Evolutionary conservation across 2,888 invertebrate genomes (phyloP).

Genomic region (Agrilus biguttatus): DNA sequence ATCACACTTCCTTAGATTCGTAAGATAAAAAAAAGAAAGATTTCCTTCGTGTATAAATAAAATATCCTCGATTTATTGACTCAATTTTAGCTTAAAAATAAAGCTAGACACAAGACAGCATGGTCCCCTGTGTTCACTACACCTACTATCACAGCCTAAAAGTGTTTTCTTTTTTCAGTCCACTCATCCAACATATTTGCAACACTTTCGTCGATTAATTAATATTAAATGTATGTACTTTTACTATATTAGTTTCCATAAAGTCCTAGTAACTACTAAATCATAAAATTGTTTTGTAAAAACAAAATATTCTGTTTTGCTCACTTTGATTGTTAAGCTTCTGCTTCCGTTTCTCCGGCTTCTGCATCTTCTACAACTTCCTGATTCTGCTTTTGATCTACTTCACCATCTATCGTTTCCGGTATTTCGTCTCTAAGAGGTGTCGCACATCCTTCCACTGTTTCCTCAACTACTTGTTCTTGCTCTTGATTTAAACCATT

Average conservation of each 20-base stretch:
- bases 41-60: too few species aligned
- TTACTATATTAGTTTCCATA: too few species aligned
- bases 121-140: slow-evolving; percentile 30
- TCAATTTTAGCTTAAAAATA: slow-evolving; percentile 1
- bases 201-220: slow-evolving; percentile 12
- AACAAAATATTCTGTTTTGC: too few species aligned
- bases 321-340: background rate
- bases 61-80: too few species aligned
- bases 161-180: slow-evolving; percentile 9
- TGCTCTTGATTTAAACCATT: slow-evolving; percentile 6
- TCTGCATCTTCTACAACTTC: slow-evolving; percentile 3
- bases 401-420: slow-evolving; percentile 2
- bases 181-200: slow-evolving; percentile 16
- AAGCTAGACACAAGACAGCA: slow-evolving; percentile 5
- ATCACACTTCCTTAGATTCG: too few species aligned
- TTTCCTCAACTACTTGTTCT: slow-evolving; percentile 9
- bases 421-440: slow-evolving; percentile 18
- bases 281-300: too few species aligned
- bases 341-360: background rate
- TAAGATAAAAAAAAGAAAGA: too few species aligned
- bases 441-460: slow-evolving; percentile 16
- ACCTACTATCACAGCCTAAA: slow-evolving; percentile 25
- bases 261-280: too few species aligned
- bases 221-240: too few species aligned
- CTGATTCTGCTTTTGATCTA: background rate